A percentile compares a stretch with the other conserved stretches of the same genome.
These are phyloP conservation scores for Charadrius vociferus DNA, from an alignment of 2,113 vertebrate species.

Conservation along the genomic window DNA sequence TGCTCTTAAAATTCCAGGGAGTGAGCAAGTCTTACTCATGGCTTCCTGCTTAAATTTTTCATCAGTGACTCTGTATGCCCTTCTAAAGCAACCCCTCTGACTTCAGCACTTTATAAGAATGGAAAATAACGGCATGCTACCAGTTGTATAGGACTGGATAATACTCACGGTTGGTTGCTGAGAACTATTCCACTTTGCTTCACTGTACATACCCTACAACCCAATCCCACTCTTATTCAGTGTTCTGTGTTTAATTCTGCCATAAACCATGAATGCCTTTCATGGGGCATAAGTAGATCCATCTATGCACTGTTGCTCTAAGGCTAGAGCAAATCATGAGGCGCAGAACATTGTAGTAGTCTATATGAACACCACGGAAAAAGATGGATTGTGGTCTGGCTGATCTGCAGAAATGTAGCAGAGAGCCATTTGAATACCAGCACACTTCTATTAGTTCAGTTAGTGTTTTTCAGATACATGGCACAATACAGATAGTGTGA, in stretches of 20 bases:
- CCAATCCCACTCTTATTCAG: background rate
- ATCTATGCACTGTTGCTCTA: background rate
- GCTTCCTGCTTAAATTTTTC: background rate
- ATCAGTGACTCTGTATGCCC: background rate
- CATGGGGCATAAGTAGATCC: background rate
- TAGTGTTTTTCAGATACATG: background rate
- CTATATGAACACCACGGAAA: fast-evolving
- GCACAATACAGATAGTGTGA: background rate
- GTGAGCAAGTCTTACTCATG: background rate
- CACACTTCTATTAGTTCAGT: background rate
- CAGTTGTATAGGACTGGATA: background rate
- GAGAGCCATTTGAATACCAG: background rate
- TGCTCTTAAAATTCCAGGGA: background rate
- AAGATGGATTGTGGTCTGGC: background rate
- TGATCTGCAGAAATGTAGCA: background rate
- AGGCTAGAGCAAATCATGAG: background rate
- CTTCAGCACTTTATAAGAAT: background rate
- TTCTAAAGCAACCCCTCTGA: background rate
- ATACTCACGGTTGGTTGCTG: fast-evolving
- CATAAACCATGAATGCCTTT: background rate
- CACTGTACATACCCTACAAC: background rate
- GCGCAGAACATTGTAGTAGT: background rate
- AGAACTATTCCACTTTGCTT: background rate
- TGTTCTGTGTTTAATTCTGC: background rate
- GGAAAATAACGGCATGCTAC: background rate